phyloP scores from a whole-genome alignment of 2,888 invertebrate genomes.

The Stenotaenia linearis region DNA sequence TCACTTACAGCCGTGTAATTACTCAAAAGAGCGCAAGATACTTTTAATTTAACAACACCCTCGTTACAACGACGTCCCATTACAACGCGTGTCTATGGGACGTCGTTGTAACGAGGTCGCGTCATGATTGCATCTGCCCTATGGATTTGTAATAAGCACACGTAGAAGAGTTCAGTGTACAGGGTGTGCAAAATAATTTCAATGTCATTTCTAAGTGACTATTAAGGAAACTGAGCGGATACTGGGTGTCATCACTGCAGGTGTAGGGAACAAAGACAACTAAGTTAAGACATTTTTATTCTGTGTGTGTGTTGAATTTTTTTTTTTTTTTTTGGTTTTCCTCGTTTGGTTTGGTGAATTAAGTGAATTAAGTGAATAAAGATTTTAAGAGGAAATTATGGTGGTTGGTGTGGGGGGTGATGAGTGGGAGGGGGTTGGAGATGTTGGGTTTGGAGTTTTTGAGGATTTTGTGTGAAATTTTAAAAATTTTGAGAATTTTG shows the following conservation, averaged over 20 bases:
- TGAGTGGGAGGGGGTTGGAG: too few relatives aligned
- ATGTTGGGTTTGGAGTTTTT: too few relatives aligned
- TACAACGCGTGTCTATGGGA: too few relatives aligned
- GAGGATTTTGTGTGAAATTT: too few relatives aligned
- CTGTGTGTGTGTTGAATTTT: not conserved
- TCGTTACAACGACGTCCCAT: not conserved
- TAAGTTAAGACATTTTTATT: not conserved
- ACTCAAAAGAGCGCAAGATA: not conserved
- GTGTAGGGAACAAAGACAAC: not conserved
- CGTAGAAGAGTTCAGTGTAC: constrained; percentile 10
- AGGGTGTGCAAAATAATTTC: not conserved
- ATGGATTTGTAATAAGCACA: constrained; percentile 14
- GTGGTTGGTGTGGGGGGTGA: too few relatives aligned
- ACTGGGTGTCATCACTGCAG: constrained; percentile 14
- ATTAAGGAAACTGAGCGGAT: constrained; percentile 14
- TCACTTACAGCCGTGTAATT: not conserved
- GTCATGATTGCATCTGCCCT: not conserved
- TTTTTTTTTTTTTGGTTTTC: not conserved
- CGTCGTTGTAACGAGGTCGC: not conserved
- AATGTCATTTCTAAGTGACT: constrained; percentile 14
- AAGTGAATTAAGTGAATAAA: too few relatives aligned
- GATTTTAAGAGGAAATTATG: too few relatives aligned
- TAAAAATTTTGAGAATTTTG: too few relatives aligned
- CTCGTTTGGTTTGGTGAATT: not conserved
- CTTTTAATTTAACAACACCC: not conserved